Evolutionary conservation across 1,140 invertebrate species (phyloP).

Genomic region (Pogonomyrmex californicus): DNA sequence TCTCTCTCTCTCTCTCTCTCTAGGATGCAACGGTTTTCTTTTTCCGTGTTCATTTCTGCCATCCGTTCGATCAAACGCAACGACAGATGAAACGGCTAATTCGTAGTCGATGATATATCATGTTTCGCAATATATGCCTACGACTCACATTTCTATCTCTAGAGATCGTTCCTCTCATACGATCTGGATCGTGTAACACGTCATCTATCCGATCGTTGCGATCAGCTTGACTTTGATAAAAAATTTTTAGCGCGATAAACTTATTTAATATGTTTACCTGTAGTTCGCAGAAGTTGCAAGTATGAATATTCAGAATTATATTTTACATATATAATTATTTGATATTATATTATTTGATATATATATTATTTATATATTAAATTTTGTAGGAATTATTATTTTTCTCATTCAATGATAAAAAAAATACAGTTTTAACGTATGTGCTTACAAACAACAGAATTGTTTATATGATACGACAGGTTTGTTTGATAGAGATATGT

Average conservation of each 20-base stretch:
- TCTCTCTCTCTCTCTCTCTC: not conserved
- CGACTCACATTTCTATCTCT: not conserved
- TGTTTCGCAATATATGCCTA: not conserved
- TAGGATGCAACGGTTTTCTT: not conserved
- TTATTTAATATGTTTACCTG: not conserved
- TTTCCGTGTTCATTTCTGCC: not conserved
- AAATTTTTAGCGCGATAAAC: not conserved
- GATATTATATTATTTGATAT: not conserved
- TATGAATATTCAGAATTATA: not conserved
- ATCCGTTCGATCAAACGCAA: not conserved
- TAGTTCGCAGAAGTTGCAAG: not conserved
- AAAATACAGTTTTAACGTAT: not conserved
- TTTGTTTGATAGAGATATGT: not conserved
- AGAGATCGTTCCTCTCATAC: not conserved
- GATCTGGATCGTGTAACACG: not conserved
- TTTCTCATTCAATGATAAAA: not conserved
- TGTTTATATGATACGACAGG: not conserved
- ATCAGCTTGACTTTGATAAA: not conserved
- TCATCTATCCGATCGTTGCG: not conserved
- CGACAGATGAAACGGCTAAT: constrained; percentile 32
- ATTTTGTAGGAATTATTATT: not conserved
- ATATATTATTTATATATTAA: not conserved
- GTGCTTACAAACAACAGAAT: not conserved
- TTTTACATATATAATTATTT: not conserved
- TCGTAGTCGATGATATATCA: constrained; percentile 13